Evolutionary conservation across 2,888 invertebrate species (phyloP).

Genomic region (Clostera curtula): DNA sequence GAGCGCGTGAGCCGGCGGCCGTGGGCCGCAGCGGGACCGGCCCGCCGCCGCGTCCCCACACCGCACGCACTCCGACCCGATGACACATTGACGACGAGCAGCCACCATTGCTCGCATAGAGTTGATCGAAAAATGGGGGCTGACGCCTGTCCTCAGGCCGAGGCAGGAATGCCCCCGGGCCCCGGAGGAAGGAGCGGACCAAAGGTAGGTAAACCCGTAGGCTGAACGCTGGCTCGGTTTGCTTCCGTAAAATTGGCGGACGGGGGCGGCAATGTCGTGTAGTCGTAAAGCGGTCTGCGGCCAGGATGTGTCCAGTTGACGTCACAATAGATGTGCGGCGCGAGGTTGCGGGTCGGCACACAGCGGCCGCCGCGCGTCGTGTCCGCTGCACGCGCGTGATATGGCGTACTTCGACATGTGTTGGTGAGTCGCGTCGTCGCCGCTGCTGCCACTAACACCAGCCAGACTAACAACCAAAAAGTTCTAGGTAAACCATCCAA

Average conservation of each 20-base stretch:
- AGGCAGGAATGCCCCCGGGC: slow-evolving; percentile 94
- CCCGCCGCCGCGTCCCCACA: slow-evolving; percentile 54
- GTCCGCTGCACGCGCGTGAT: slow-evolving; percentile 26
- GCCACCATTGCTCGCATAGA: slow-evolving; percentile 98
- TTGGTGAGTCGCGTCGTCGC: slow-evolving; percentile 54
- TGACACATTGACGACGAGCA: slow-evolving; percentile 75
- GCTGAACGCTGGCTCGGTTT: slow-evolving; percentile 8
- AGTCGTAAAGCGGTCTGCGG: slow-evolving; percentile 39
- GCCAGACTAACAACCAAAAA: slow-evolving; percentile 17
- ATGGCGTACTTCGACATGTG: slow-evolving; percentile 66
- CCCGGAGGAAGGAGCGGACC: slow-evolving; percentile 81
- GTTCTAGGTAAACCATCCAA: slow-evolving; percentile 30
- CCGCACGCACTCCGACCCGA: slow-evolving; percentile 55
- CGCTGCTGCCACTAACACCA: slow-evolving; percentile 30
- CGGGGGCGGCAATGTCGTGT: slow-evolving; percentile 25
- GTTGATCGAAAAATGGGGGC: slow-evolving; percentile 98
- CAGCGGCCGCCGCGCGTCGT: slow-evolving; percentile 25
- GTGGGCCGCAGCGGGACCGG: slow-evolving; percentile 64
- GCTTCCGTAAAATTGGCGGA: too few species aligned
- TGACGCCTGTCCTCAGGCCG: slow-evolving; percentile 97
- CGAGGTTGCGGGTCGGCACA: slow-evolving; percentile 24
- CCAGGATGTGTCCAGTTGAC: slow-evolving; percentile 41
- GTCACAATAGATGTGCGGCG: slow-evolving; percentile 28
- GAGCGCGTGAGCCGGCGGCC: slow-evolving; percentile 49
- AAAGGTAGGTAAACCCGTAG: slow-evolving; percentile 74